phyloP scores from a whole-genome alignment of 2,797 vertebrate genomes.

The Spizella passerina region DNA sequence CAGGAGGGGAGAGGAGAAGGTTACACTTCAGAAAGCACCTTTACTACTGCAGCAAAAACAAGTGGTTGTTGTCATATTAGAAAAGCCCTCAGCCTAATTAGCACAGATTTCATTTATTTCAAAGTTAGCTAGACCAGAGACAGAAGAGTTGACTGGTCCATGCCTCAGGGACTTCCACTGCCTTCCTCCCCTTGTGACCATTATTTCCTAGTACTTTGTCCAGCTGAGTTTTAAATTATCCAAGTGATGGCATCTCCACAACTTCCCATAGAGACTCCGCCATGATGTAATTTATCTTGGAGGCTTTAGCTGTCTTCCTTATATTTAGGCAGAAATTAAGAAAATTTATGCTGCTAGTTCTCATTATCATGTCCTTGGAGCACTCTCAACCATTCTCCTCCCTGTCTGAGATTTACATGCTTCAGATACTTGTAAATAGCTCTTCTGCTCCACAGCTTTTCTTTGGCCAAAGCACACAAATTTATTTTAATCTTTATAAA shows the following conservation, averaged over 20 bases:
- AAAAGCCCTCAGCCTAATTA: not conserved
- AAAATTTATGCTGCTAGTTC: constrained; percentile 54
- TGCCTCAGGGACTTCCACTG: not conserved
- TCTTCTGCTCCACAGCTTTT: constrained; percentile 7
- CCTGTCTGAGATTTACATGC: constrained; percentile 42
- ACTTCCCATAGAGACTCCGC: constrained; percentile 5
- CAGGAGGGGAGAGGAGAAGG: not conserved
- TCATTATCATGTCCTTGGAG: constrained; percentile 52
- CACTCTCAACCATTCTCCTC: constrained; percentile 21
- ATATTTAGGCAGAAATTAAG: constrained; percentile 58
- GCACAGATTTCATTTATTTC: not conserved
- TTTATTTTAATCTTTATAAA: constrained; percentile 60
- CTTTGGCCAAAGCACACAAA: constrained; percentile 16
- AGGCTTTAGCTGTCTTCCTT: constrained; percentile 1
- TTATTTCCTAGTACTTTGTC: constrained; percentile 32
- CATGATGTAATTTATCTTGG: constrained; percentile 34
- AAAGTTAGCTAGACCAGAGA: not conserved
- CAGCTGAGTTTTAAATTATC: constrained; percentile 45
- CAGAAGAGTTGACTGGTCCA: not conserved
- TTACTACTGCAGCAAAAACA: not conserved
- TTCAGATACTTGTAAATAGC: constrained; percentile 55
- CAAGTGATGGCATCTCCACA: constrained; percentile 16
- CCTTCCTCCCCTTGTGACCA: not conserved
- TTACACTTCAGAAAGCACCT: not conserved
- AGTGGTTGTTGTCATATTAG: not conserved